Percentiles rank a stretch among this genome's conserved stretches.
These are phyloP conservation scores for Fulmarus glacialis DNA, from an alignment of 2,113 vertebrate genomes.

Conservation along the genomic window DNA sequence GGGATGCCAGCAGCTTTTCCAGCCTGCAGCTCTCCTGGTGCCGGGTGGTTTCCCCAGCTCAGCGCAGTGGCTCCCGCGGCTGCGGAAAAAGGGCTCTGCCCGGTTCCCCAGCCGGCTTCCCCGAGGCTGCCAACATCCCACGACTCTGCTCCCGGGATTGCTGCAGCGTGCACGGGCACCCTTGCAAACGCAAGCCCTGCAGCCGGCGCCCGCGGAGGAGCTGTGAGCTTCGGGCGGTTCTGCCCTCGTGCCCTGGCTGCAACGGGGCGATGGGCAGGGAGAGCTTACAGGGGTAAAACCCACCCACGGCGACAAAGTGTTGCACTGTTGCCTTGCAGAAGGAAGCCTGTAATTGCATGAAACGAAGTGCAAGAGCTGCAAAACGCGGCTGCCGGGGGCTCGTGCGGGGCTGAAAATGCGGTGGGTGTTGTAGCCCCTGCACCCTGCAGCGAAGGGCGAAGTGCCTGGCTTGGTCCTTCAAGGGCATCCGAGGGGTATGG, in stretches of 20 bases:
- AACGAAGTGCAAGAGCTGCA: background rate
- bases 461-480: background rate
- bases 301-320: accelerated
- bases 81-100: accelerated
- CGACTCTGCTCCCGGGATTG: accelerated
- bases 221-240: accelerated
- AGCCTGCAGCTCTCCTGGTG: accelerated
- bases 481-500: background rate
- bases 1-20: background rate
- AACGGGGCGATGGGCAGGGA: background rate
- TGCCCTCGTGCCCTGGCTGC: background rate
- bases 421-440: background rate
- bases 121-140: background rate
- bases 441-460: accelerated
- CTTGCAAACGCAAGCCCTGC: accelerated
- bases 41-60: background rate
- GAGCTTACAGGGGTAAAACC: background rate
- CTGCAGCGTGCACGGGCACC: accelerated
- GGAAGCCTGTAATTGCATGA: background rate
- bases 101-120: too few species aligned
- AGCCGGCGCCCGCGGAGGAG: background rate
- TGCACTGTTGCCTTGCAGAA: background rate
- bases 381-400: accelerated
- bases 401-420: accelerated
- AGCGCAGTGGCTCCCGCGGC: accelerated